Evolutionary conservation across 1,140 invertebrate genomes (phyloP).

Genomic region (Trichonephila inaurata): DNA sequence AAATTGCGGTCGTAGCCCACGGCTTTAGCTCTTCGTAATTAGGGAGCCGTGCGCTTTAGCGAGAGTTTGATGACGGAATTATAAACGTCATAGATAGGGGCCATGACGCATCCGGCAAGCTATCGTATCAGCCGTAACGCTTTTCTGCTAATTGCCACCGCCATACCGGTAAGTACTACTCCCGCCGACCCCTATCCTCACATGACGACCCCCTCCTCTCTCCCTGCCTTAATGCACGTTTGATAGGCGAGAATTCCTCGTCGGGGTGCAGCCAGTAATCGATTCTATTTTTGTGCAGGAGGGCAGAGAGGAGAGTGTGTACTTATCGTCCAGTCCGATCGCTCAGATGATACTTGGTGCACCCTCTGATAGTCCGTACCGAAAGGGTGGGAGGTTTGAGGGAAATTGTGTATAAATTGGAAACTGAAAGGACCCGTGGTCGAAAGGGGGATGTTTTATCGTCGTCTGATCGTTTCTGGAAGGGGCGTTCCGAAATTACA

Average conservation of each 20-base stretch:
- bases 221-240: constrained; percentile 64
- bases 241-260: constrained; percentile 67
- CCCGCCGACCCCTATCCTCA: constrained; percentile 50
- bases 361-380: not conserved
- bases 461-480: not conserved
- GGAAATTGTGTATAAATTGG: constrained; percentile 67
- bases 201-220: constrained; percentile 13
- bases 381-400: constrained; percentile 35
- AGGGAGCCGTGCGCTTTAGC: constrained; percentile 55
- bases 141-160: constrained; percentile 73
- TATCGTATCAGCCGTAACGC: constrained; percentile 64
- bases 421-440: constrained; percentile 68
- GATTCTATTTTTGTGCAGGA: constrained; percentile 67
- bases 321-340: constrained; percentile 60
- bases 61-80: constrained; percentile 75
- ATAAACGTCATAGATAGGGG: constrained; percentile 73
- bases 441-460: constrained; percentile 59
- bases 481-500: not conserved
- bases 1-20: constrained; percentile 74
- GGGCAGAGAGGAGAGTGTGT: constrained; percentile 18
- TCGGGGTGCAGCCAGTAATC: not conserved
- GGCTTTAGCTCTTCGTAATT: constrained; percentile 70
- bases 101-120: constrained; percentile 61
- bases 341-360: constrained; percentile 23
- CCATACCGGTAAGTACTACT: constrained; percentile 65